Base-by-base conservation (phyloP, 2,113 vertebrate genomes). In the Sinocyclocheilus rhinocerous region DNA sequence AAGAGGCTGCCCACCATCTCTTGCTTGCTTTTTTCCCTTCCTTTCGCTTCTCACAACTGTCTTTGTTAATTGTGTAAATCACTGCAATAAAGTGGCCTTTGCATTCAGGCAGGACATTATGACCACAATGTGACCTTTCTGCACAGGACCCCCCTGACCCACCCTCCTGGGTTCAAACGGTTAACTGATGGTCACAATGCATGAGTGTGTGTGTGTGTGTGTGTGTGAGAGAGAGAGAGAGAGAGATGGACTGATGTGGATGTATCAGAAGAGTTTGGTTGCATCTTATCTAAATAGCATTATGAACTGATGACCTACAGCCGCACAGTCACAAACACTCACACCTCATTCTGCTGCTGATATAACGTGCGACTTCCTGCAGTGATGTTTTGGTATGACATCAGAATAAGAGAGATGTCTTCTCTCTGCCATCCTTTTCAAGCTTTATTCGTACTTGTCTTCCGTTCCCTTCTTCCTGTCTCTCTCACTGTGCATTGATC, bases 71-170 rank as follows among this genome's bases (percentile, higher is more conserved):
- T 95, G 94, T 95, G 97, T 98, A 97, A 98, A 98, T 98, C 96
- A 97, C 87, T 50, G 94, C 93, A 93, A 96, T 97, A 97, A 97
- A 97, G 92, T 95, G 92, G 90, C 84, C 84, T 85, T 92, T 87
- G 90, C 93, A 95, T 96, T 96, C 94, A 96, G 90, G 92, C 88
- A 90, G 88, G 93, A 93, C 81, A 91, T 91, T 93, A 93, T 84
- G 97, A 98, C 97, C 97, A 97, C 93, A 90, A 95, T 94, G 91
- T 97, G 97, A 98, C 97, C 97, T 97, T 95, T 93, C 93, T 94
- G 94, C 96, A 93, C 95, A 95, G 95, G 95, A 92, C 94, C 94
- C 93, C 93, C 92, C 70, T 97, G 96, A 98, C 97, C 97, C 95
- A 92, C 95, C 95, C 94, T 95, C 93, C 91, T 92, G 94, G 96